Conservation (phyloP, 2,113 vertebrate genomes). For the Tinamus guttatus region DNA sequence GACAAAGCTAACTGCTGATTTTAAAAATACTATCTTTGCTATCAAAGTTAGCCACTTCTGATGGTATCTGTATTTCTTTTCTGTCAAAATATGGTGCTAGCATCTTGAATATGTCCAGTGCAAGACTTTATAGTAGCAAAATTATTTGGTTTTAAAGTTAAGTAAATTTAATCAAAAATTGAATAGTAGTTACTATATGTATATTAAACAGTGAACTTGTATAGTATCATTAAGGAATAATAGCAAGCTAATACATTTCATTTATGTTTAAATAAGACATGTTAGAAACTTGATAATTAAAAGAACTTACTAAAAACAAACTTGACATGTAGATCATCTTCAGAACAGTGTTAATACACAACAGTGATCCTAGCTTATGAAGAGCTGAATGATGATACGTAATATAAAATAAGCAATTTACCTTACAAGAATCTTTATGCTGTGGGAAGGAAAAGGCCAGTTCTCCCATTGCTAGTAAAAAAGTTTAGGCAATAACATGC, state of each 20-base stretch:
- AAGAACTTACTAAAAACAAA: slow-evolving; percentile 70
- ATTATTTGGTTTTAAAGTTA: slow-evolving; percentile 81
- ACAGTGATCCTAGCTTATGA: slow-evolving; percentile 80
- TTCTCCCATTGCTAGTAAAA: slow-evolving; percentile 67
- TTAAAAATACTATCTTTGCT: slow-evolving; percentile 63
- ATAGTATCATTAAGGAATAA: slow-evolving; percentile 69
- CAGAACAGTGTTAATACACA: slow-evolving; percentile 79
- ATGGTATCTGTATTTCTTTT: slow-evolving; percentile 18
- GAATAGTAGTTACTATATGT: slow-evolving; percentile 64
- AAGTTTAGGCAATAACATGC: slow-evolving; percentile 81
- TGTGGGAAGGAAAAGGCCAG: slow-evolving; percentile 59
- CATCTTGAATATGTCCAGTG: slow-evolving; percentile 79
- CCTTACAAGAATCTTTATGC: slow-evolving; percentile 75
- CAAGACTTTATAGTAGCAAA: slow-evolving; percentile 84
- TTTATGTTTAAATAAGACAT: slow-evolving; percentile 78
- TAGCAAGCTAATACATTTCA: slow-evolving; percentile 67
- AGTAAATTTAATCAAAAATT: slow-evolving; percentile 74
- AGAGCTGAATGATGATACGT: slow-evolving; percentile 74
- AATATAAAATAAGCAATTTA: slow-evolving; percentile 82
- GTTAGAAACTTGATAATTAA: slow-evolving; percentile 68
- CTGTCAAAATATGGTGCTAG: slow-evolving; percentile 59
- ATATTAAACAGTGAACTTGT: slow-evolving; percentile 60
- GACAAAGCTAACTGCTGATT: slow-evolving; percentile 58
- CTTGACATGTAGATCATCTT: slow-evolving; percentile 73
- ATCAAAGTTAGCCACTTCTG: slow-evolving; percentile 61